Evolutionary conservation across 2,797 vertebrate species (phyloP).

Genomic region (Salarias fasciatus): DNA sequence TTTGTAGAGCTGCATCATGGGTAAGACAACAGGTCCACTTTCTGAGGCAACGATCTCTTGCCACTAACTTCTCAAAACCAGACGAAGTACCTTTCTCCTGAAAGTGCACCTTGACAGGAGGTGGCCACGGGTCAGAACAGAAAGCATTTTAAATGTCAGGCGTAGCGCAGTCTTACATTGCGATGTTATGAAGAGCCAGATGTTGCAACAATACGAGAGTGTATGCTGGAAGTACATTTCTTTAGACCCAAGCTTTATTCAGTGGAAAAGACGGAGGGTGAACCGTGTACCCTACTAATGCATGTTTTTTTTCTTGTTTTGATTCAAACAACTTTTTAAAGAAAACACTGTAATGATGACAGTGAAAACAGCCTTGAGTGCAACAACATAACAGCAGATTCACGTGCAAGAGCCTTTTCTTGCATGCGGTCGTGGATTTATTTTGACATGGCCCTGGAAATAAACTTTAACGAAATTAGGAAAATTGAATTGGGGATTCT

Average conservation of each 20-base stretch:
- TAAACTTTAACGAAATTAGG: not conserved
- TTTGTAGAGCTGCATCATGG: not conserved
- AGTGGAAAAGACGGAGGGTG: conserved; percentile 1
- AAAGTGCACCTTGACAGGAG: conserved; percentile 1
- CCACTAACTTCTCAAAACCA: conserved; percentile 6
- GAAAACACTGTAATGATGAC: conserved; percentile 1
- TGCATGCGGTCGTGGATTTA: too few species aligned
- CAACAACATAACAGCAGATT: not conserved
- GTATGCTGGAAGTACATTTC: not conserved
- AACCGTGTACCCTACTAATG: too few species aligned
- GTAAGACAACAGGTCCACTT: not conserved
- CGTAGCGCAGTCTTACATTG: not conserved
- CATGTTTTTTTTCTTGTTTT: too few species aligned
- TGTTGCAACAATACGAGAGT: conserved; percentile 1
- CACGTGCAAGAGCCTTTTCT: not conserved
- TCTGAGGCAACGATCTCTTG: not conserved
- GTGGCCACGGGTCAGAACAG: conserved; percentile 5
- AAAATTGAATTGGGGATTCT: too few species aligned
- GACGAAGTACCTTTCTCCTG: conserved; percentile 1
- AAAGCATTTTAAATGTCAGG: conserved; percentile 1
- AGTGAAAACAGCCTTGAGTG: not conserved
- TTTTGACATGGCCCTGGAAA: conserved; percentile 2
- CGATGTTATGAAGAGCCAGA: not conserved
- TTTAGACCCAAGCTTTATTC: conserved; percentile 2
- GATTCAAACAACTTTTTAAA: too few species aligned